Percentiles rank a stretch among this genome's conserved stretches.
Conservation (phyloP, 2,797 vertebrate species). For the Corythornis leucogaster region DNA sequence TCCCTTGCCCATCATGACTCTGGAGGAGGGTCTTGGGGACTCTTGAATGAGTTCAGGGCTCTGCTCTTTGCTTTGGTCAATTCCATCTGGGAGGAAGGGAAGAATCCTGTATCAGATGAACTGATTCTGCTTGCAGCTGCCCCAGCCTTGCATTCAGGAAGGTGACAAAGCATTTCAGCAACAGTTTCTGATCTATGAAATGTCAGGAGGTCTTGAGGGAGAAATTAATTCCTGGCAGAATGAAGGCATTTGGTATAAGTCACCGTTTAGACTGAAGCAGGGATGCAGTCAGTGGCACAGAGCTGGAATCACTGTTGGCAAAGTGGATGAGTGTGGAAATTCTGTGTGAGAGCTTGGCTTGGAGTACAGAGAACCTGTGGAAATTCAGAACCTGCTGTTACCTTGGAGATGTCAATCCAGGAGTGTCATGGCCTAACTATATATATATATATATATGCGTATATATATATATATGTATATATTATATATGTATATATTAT, state of each 20-base stretch:
- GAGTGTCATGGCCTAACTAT: not conserved
- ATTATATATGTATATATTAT: not conserved
- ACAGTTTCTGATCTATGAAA: not conserved
- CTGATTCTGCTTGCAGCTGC: not conserved
- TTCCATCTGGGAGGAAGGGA: not conserved
- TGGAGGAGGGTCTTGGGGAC: not conserved
- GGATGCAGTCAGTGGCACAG: fast-evolving
- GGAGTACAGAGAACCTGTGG: not conserved
- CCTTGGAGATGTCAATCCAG: not conserved
- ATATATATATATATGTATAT: not conserved
- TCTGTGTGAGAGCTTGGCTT: not conserved
- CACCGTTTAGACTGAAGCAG: not conserved
- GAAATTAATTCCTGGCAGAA: not conserved
- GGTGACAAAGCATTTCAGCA: not conserved
- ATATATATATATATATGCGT: not conserved
- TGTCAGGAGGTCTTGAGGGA: not conserved
- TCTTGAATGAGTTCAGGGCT: not conserved
- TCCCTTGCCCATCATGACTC: not conserved
- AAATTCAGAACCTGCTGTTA: not conserved
- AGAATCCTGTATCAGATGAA: not conserved
- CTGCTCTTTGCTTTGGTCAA: not conserved
- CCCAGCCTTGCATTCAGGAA: not conserved
- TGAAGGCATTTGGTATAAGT: not conserved
- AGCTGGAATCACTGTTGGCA: not conserved
- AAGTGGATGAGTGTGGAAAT: not conserved